Evolutionary conservation across 2,888 invertebrate species (phyloP).

Genomic region (Sisyra terminalis): DNA sequence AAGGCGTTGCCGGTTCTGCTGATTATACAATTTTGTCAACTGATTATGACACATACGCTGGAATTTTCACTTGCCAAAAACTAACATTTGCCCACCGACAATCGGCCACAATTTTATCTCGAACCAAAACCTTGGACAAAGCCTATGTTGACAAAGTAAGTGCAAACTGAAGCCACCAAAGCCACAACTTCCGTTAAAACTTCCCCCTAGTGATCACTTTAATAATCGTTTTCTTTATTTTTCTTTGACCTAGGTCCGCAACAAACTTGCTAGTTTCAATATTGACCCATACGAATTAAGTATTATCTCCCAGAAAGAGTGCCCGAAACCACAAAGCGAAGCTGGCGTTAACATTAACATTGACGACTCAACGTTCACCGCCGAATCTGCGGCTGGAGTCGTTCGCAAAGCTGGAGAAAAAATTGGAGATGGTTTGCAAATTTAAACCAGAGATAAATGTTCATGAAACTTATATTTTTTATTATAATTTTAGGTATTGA

Average conservation of each 20-base stretch:
- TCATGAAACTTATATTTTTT: too few species aligned
- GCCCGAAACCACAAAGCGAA: constrained; percentile 36
- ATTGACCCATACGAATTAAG: constrained; percentile 65
- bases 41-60: constrained; percentile 59
- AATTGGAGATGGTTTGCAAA: constrained; percentile 36
- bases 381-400: constrained; percentile 52
- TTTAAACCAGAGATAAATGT: too few species aligned
- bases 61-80: constrained; percentile 64
- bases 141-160: constrained; percentile 52
- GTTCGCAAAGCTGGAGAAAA: constrained; percentile 56
- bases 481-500: constrained; percentile 44
- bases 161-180: constrained; percentile 12
- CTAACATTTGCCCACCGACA: constrained; percentile 57
- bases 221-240: constrained; percentile 8
- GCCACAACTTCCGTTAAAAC: neutral
- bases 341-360: constrained; percentile 51
- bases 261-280: constrained; percentile 40
- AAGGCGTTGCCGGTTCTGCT: constrained; percentile 59
- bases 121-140: constrained; percentile 53
- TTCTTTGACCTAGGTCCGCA: constrained; percentile 44
- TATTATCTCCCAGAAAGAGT: constrained; percentile 52
- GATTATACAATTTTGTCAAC: constrained; percentile 57
- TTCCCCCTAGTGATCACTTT: neutral
- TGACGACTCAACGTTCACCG: constrained; percentile 57
- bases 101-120: constrained; percentile 66